phyloP scores from a whole-genome alignment of 2,888 invertebrate species.

The Hypsopygia costalis region DNA sequence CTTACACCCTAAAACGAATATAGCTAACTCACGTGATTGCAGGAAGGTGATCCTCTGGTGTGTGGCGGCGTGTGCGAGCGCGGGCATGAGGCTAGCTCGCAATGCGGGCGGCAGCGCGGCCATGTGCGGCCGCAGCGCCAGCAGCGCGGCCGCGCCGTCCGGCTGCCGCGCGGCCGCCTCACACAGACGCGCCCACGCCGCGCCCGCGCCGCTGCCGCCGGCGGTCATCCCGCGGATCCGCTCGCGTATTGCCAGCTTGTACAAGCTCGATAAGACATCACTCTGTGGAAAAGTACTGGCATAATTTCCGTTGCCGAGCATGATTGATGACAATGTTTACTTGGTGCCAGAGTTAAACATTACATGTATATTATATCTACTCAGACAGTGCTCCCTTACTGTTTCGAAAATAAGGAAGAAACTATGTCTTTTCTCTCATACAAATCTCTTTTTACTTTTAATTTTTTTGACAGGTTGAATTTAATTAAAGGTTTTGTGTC shows the following conservation, averaged over 20 bases:
- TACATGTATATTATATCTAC: too few species aligned
- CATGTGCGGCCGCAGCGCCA: conserved; percentile 28
- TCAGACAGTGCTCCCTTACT: too few species aligned
- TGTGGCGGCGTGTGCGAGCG: conserved; percentile 59
- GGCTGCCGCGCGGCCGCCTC: conserved; percentile 25
- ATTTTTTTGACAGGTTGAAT: too few species aligned
- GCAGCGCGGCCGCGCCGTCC: conserved; percentile 40
- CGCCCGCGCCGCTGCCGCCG: conserved; percentile 17
- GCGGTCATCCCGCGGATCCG: conserved; percentile 23
- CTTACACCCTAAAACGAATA: too few species aligned
- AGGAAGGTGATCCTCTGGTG: conserved; percentile 48
- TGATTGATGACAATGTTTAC: too few species aligned
- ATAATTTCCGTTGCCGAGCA: too few species aligned
- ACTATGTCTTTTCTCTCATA: too few species aligned
- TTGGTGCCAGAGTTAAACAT: too few species aligned
- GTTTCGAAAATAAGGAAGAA: too few species aligned
- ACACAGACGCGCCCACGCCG: conserved; percentile 28
- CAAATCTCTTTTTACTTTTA: too few species aligned
- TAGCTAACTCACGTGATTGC: conserved; percentile 42
- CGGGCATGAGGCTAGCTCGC: conserved; percentile 45
- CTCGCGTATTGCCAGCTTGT: conserved; percentile 37
- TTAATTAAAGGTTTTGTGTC: too few species aligned
- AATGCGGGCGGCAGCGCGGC: conserved; percentile 28
- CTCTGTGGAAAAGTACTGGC: conserved; percentile 42
- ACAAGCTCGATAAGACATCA: conserved; percentile 39